A percentile compares a stretch with the other conserved stretches of the same genome.
phyloP scores from a whole-genome alignment of 2,113 vertebrate genomes.

The Notarius lentiginosus region DNA sequence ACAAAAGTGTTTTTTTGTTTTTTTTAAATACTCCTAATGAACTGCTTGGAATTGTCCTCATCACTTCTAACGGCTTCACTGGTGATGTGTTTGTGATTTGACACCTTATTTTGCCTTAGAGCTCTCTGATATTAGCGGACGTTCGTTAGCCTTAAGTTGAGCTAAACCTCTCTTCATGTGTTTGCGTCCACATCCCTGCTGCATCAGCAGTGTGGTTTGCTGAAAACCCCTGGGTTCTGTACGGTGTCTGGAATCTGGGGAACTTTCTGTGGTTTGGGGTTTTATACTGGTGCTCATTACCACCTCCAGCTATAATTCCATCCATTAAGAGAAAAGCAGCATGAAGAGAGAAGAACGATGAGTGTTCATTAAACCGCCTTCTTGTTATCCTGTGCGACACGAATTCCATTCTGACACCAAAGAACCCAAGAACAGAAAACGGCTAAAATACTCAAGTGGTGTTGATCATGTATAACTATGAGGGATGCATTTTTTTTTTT shows the following conservation, averaged over 20 bases:
- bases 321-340: conserved; percentile 4
- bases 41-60: not conserved
- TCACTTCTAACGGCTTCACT: not conserved
- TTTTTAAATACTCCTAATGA: not conserved
- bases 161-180: not conserved
- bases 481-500: not conserved
- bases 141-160: not conserved
- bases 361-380: not conserved
- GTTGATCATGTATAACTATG: not conserved
- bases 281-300: conserved; percentile 11
- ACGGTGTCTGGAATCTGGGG: conserved; percentile 2
- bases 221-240: not conserved
- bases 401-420: not conserved
- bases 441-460: not conserved
- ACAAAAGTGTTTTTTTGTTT: too few relatives aligned
- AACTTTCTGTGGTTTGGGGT: not conserved
- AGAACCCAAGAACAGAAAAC: not conserved
- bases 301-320: conserved; percentile 7
- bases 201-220: not conserved
- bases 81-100: not conserved
- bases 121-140: not conserved
- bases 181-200: conserved; percentile 3
- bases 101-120: not conserved
- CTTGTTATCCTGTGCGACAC: not conserved
- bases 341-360: not conserved